These are phyloP conservation scores for Eristalinus sepulchralis DNA, from an alignment of 2,888 invertebrate genomes.

Conservation along the genomic window DNA sequence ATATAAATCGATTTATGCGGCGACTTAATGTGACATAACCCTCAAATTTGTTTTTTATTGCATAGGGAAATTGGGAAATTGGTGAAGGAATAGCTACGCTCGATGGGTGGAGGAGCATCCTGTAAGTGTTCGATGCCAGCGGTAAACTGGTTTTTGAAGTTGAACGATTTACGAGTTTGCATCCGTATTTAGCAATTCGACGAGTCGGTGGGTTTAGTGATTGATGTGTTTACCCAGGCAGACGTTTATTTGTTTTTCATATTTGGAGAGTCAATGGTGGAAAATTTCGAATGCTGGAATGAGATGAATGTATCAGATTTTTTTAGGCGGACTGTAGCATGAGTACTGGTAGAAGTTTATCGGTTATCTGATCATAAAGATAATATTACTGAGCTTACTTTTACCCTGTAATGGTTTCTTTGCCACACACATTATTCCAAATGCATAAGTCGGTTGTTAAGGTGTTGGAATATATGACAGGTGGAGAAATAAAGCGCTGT, in stretches of 20 bases:
- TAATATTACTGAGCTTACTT: not conserved
- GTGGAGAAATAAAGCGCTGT: too few species aligned
- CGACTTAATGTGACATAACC: conserved; percentile 29
- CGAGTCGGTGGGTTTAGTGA: not conserved
- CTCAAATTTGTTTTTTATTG: conserved; percentile 50
- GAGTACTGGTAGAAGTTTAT: not conserved
- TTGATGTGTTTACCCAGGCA: conserved; percentile 15
- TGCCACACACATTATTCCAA: too few species aligned
- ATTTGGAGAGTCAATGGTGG: not conserved
- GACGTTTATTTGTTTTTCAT: conserved; percentile 24
- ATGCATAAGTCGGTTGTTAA: too few species aligned
- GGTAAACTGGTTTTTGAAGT: conserved; percentile 28
- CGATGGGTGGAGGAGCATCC: not conserved
- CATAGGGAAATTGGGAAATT: conserved; percentile 22
- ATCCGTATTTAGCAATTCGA: not conserved
- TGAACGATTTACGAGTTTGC: conserved; percentile 43
- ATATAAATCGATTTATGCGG: conserved; percentile 52
- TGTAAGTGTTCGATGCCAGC: conserved; percentile 1
- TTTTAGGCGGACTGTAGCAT: not conserved
- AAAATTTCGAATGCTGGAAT: not conserved
- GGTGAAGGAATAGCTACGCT: not conserved
- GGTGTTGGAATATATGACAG: too few species aligned
- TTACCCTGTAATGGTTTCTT: too few species aligned
- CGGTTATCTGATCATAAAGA: not conserved
- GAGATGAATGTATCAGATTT: not conserved